A percentile compares a stretch with the other conserved stretches of the same genome.
Evolutionary conservation across 2,113 vertebrate species (phyloP).

Genomic region (Lathamus discolor): DNA sequence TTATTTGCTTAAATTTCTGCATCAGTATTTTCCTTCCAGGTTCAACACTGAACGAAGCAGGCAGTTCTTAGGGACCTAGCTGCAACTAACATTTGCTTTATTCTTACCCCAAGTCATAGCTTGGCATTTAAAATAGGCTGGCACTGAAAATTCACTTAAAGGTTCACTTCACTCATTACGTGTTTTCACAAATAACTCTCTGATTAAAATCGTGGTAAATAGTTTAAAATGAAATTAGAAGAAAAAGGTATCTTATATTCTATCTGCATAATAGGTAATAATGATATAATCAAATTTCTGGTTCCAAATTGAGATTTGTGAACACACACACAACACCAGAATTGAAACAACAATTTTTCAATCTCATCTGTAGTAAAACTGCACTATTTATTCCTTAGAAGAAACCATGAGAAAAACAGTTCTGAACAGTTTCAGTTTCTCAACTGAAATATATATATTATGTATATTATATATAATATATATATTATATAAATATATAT

Average conservation of each 20-base stretch:
- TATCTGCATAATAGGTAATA: rapidly evolving
- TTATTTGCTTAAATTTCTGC: not conserved
- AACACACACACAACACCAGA: not conserved
- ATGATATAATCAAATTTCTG: not conserved
- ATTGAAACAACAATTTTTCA: not conserved
- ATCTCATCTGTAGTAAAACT: not conserved
- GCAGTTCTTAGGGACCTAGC: not conserved
- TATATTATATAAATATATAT: no score
- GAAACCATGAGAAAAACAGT: not conserved
- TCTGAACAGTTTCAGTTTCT: not conserved
- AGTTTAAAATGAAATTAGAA: not conserved
- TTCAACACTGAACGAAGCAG: not conserved
- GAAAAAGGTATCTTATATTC: not conserved
- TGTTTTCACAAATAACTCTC: not conserved
- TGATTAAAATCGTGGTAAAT: not conserved
- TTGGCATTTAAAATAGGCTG: slow-evolving; percentile 51
- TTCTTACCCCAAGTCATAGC: not conserved
- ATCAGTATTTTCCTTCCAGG: not conserved
- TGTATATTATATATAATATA: no score
- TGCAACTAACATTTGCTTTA: slow-evolving; percentile 36
- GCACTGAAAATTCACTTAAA: slow-evolving; percentile 2
- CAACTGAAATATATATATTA: not conserved
- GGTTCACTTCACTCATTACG: not conserved
- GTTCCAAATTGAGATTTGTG: not conserved
- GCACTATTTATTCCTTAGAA: not conserved